These are phyloP conservation scores for Macrosteles quadrilineatus DNA, from an alignment of 1,140 invertebrate species.

Conservation along the genomic window DNA sequence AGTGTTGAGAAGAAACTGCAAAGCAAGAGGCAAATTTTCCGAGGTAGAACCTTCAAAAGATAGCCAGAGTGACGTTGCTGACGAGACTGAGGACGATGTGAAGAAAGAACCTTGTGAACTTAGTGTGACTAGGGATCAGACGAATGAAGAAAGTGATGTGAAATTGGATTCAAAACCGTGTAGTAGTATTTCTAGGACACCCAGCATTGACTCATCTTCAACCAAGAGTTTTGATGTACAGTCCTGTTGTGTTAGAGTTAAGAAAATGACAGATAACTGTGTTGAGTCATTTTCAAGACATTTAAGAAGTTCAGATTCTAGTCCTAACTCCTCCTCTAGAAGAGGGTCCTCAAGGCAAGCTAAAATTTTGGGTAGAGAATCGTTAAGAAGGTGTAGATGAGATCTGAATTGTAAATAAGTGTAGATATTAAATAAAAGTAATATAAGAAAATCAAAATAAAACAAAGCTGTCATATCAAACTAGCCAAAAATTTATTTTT, in stretches of 20 bases:
- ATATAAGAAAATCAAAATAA: too few relatives aligned
- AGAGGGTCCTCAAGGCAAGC: slow-evolving; percentile 8
- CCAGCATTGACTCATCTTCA: slow-evolving; percentile 8
- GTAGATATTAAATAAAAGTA: too few relatives aligned
- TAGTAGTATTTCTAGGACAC: slow-evolving; percentile 18
- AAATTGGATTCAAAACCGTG: slow-evolving; percentile 6
- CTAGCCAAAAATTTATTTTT: too few relatives aligned
- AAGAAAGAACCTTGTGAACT: too few relatives aligned
- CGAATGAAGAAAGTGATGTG: neutral
- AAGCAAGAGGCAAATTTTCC: neutral
- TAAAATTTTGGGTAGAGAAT: neutral
- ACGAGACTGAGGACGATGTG: too few relatives aligned
- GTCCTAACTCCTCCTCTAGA: slow-evolving; percentile 9
- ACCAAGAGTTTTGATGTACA: slow-evolving; percentile 7
- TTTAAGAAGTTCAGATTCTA: slow-evolving; percentile 14
- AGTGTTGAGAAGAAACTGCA: slow-evolving; percentile 8
- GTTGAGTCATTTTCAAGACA: neutral
- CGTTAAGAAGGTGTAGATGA: slow-evolving; percentile 23
- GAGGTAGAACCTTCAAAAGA: too few relatives aligned
- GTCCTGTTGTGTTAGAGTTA: slow-evolving; percentile 5
- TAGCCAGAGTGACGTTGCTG: too few relatives aligned
- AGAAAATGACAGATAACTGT: slow-evolving; percentile 10
- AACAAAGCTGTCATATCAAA: too few relatives aligned
- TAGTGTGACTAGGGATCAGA: too few relatives aligned
- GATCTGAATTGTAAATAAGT: neutral